Base-by-base conservation (phyloP, 2,113 vertebrate genomes). In the Neolamprologus sp. region DNA sequence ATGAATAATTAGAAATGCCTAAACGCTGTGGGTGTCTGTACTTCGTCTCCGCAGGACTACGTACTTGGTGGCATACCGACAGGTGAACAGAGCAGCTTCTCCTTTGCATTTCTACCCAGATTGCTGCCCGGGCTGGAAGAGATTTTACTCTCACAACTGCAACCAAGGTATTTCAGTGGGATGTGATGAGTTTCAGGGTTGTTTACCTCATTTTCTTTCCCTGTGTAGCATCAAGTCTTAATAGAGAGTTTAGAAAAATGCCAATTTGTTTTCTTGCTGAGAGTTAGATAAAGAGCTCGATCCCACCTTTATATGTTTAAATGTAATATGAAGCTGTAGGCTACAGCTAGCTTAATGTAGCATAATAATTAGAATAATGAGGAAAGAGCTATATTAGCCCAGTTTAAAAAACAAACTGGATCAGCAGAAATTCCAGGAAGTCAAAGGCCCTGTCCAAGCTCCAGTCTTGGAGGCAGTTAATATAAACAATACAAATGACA, bases 121-220 rank as follows among this genome's bases (percentile, higher is more conserved):
- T 1, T 99, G 98, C 94, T 98, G 98, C 83, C 98, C 98, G 0
- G 98, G 98, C n/a, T 98, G 98, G 98, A 90, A 90, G 85, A 95
- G 97, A 37, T 9, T 95, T 63, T 93, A 97, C 55, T 81, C 94
- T 0, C 92, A 96, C 4, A 91, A 95, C 93, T 99, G 98, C 80
- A 96, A 96, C 85, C 96, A 96, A 97, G 98, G 98, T 99, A 92
- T 96, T 63, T 5, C 5, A 19, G 9, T 47, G 28, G 26, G 26
- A 42, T 7, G 60, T n/a, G 60, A 17, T 10, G 16, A 78, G 45
- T 78, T 78, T 78, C 10, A 51, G 9, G n/a, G 14, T 45, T 58
- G 21, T 58, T 57, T 58, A 42, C 21, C 19, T 3, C 21, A 45
- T 53, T 40, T 21, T 33, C 14, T 13, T 47, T 30, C 16, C 71